Percentiles rank a stretch among this genome's conserved stretches.
phyloP scores from a whole-genome alignment of 2,888 invertebrate genomes.

The Palloptera scutellata region DNA sequence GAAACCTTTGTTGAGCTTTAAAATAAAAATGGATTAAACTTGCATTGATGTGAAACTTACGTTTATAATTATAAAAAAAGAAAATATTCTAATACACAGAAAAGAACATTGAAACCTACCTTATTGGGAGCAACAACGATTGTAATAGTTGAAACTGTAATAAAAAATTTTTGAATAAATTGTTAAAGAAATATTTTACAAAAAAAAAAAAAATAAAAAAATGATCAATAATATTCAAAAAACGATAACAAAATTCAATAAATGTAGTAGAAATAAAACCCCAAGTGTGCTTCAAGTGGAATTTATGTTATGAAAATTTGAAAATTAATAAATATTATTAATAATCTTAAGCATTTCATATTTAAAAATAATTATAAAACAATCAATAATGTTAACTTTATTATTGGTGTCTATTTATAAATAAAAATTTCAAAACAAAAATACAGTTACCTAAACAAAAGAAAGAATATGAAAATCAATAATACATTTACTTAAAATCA shows the following conservation, averaged over 20 bases:
- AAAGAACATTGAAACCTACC: constrained; percentile 40
- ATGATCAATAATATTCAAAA: constrained; percentile 39
- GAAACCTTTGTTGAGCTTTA: neutral
- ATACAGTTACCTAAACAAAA: neutral
- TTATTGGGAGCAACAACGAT: constrained; percentile 51
- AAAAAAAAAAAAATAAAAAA: constrained; percentile 30
- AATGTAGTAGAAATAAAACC: constrained; percentile 45
- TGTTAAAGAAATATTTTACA: constrained; percentile 31
- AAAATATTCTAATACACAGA: constrained; percentile 30
- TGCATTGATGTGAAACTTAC: neutral
- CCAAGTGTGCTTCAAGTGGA: constrained; percentile 60
- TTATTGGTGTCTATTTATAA: constrained; percentile 44
- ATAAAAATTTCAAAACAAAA: constrained; percentile 3
- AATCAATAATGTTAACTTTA: constrained; percentile 43
- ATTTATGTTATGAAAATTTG: constrained; percentile 36
- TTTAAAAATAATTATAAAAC: constrained; percentile 26
- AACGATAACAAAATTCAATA: constrained; percentile 21
- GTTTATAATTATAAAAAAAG: neutral
- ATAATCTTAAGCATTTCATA: constrained; percentile 23
- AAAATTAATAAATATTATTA: constrained; percentile 22
- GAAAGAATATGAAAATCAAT: constrained; percentile 25
- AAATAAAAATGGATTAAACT: neutral
- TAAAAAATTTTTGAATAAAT: constrained; percentile 14
- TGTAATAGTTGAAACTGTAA: constrained; percentile 44
- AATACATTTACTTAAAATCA: constrained; percentile 20